Base-by-base conservation (phyloP, 2,797 vertebrate species). In the Euphonia xanthogaster region DNA sequence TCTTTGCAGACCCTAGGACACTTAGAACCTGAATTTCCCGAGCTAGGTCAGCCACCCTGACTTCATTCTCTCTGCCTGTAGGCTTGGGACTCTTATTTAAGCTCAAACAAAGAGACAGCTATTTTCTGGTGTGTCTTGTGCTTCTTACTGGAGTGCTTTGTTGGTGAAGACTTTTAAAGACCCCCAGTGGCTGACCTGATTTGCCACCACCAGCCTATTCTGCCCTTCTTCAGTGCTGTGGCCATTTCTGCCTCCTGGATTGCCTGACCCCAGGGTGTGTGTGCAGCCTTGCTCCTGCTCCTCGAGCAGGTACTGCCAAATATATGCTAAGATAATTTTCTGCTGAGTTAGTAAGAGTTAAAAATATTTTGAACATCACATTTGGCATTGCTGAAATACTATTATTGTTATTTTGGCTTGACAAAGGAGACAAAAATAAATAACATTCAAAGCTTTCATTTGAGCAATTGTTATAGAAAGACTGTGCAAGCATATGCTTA, bases 81-180 rank as follows among this genome's bases (percentile, higher is more conserved):
- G 7, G 3, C 12, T 40, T 37, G 2, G 15, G 9, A 40, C 5
- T 48, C 18, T 15, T 53, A 6, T 40, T 76, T 51, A n/a, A 86
- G 60, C 11, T 61, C 31, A 20, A 10, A 12, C 17, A 4, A 22
- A 31, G 6, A 24, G 0, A 0, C 0, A 0, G 2, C 1, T 3
- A 1, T 44, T 25, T 27, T 19, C 5, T 85, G 23, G 2, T 8
- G 2, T 10, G 7, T 15, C 8, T 33, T 37, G 5, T 20, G 5
- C 12, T 76, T 3, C 0, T 63, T 30, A 1, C 10, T 37, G n/a
- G 11, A 21, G 9, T 61, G 22, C 1, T 13, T 48, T 76, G 6
- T 10, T 57, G 35, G 6, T 35, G 30, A 48, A 45, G 33, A 4
- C 7, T 27, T 60, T 9, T 47, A 0, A 65, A 23, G 15, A 15